Conservation (phyloP, 1,140 invertebrate species). For the Bombus terrestris region DNA sequence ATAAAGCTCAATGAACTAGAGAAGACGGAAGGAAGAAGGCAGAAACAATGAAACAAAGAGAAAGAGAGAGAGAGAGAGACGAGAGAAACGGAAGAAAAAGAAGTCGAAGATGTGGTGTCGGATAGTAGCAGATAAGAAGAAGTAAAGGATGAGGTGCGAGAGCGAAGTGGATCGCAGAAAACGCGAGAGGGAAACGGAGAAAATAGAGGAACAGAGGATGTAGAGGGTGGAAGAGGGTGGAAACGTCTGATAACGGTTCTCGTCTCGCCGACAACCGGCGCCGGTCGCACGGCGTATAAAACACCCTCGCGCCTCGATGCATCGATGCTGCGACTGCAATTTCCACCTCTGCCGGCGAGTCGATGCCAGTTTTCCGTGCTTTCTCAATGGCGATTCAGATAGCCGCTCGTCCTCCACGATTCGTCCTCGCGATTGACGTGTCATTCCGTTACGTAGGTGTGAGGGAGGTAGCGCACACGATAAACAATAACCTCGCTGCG, state of each 20-base stretch:
- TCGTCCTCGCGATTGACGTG: slow-evolving; percentile 33
- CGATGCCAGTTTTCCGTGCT: slow-evolving; percentile 18
- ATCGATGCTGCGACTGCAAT: slow-evolving; percentile 58
- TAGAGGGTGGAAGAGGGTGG: slow-evolving; percentile 1
- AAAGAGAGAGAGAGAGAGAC: background rate
- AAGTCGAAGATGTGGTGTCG: background rate
- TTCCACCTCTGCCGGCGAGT: slow-evolving; percentile 28
- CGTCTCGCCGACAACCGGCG: slow-evolving; percentile 57
- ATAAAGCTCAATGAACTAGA: too few relatives aligned
- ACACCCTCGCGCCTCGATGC: slow-evolving; percentile 48
- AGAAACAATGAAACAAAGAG: too few relatives aligned
- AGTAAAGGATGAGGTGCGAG: slow-evolving; percentile 8
- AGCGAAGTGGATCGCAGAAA: slow-evolving; percentile 5
- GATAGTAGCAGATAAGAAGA: slow-evolving; percentile 26
- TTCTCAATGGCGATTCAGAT: slow-evolving; percentile 14
- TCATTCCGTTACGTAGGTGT: background rate
- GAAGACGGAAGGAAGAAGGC: too few relatives aligned
- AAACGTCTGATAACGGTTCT: slow-evolving; percentile 56
- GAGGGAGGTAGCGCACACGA: background rate
- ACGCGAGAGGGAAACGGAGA: background rate
- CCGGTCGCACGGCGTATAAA: slow-evolving; percentile 55
- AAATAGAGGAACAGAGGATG: background rate
- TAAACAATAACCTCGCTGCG: slow-evolving; percentile 24
- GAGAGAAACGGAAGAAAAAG: background rate
- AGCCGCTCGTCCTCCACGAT: background rate